A percentile compares a stretch with the other conserved stretches of the same genome.
Evolutionary conservation across 2,113 vertebrate genomes (phyloP).

Genomic region (Tychaedon coryphoeus): DNA sequence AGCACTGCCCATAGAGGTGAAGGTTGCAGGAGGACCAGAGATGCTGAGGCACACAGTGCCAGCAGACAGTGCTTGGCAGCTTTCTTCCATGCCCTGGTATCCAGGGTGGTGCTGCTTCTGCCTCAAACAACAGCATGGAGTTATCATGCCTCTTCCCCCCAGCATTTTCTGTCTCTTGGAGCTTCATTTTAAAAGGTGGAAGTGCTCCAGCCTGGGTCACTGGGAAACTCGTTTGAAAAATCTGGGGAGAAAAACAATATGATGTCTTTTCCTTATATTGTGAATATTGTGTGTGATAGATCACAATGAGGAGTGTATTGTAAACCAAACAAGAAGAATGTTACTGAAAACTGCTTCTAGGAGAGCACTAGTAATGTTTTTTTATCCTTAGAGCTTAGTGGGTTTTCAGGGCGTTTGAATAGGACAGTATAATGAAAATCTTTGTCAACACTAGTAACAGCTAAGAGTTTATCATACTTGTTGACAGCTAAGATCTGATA

Average conservation of each 20-base stretch:
- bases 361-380: neutral
- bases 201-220: neutral
- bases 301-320: neutral
- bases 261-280: neutral
- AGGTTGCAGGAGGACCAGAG: neutral
- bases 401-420: neutral
- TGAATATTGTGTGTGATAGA: neutral
- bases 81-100: neutral
- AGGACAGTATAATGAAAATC: neutral
- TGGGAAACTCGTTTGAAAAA: neutral
- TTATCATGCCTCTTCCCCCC: neutral
- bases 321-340: neutral
- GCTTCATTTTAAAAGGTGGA: neutral
- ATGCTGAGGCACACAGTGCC: rapidly evolving
- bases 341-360: neutral
- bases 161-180: rapidly evolving
- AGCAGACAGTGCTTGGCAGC: neutral
- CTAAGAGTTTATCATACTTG: neutral
- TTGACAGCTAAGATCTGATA: neutral
- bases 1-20: rapidly evolving
- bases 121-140: neutral
- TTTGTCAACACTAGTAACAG: neutral
- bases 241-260: neutral
- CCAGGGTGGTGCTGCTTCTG: neutral
- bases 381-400: neutral